Base-by-base conservation (phyloP, 2,888 invertebrate genomes). In the Phyllotreta striolata region DNA sequence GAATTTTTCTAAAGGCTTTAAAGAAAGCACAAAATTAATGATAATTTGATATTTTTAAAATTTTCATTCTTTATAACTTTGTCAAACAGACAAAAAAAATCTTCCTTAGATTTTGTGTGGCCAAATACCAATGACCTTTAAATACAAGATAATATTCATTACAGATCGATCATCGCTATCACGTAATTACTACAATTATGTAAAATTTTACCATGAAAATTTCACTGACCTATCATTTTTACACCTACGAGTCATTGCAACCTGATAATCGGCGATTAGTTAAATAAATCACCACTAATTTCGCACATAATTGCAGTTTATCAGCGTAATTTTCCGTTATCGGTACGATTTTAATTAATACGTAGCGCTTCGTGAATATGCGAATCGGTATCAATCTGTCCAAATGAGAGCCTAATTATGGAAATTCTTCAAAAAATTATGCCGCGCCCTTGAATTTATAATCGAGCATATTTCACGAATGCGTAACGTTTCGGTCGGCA, bases 171-270 rank as follows among this genome's bases (percentile, higher is more conserved):
- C 49, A 14, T 14, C 6, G 9, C 9, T 3, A 12, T 52, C 43
- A 8, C 5, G 52, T 12, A 54, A 54, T 54, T 54, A 54, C 13
- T 7, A 54, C 43, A 55, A 55, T 55, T 55, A 55, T 43, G 55
- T 43, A 34, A 55, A 55, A 34, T 54, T 54, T 54, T 54, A 39
- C 54, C 55, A 55, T 55, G 13, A 13, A 52, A 52, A 52, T 52
- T 52, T 52, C 52, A 52, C 52, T 52, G 55, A 55, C 55, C 55
- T 55, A 43, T 35, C 34, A 55, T 55, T 55, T 55, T 55, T 55
- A 41, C 40, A 55, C 24, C 24, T 55, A 40, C 24, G 55, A 24
- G 43, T 13, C 41, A 13, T 55, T 41, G 43, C n/a, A 24, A 34
- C 52, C 39, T 38, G 38, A 13, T 52, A 52, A 52, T 39, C 39